Evolutionary conservation across 2,888 invertebrate genomes (phyloP).

Genomic region (Argyresthia albistria): DNA sequence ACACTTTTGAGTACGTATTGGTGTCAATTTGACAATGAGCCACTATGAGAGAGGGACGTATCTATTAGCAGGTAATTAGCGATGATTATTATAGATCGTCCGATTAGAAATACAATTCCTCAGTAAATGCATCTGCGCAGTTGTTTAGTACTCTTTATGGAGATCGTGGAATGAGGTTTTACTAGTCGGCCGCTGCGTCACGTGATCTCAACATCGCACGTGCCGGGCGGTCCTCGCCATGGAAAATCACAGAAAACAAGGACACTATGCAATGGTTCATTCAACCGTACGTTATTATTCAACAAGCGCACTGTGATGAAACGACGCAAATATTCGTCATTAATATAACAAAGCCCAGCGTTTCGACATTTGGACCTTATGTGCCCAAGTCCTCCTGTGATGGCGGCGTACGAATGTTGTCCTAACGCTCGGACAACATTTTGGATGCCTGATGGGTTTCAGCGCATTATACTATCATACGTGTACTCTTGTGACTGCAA

Average conservation of each 20-base stretch:
- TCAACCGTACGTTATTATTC: slow-evolving; percentile 69
- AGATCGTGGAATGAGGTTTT: background rate
- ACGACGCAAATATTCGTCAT: slow-evolving; percentile 57
- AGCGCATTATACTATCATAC: too few relatives aligned
- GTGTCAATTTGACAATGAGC: too few relatives aligned
- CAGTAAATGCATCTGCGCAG: slow-evolving; percentile 28
- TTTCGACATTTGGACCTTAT: slow-evolving; percentile 54
- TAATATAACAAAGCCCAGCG: slow-evolving; percentile 54
- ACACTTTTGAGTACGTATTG: too few relatives aligned
- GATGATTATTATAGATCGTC: too few relatives aligned
- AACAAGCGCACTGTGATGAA: slow-evolving; percentile 65
- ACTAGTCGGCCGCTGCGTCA: background rate
- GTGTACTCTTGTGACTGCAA: too few relatives aligned
- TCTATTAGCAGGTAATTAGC: too few relatives aligned
- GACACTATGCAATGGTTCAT: slow-evolving; percentile 70
- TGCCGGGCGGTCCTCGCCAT: slow-evolving; percentile 32
- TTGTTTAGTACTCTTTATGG: slow-evolving; percentile 27
- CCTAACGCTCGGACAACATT: background rate
- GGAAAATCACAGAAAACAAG: slow-evolving; percentile 72
- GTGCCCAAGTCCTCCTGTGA: background rate
- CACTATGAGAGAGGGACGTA: too few relatives aligned
- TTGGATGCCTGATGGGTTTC: background rate
- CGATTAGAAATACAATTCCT: background rate
- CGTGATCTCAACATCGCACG: slow-evolving; percentile 27
- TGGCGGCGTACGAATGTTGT: background rate